Percentiles rank a stretch among this genome's conserved stretches.
Conservation (phyloP, 92 coral and sea anemone species). For the Actinernus sp. region DNA sequence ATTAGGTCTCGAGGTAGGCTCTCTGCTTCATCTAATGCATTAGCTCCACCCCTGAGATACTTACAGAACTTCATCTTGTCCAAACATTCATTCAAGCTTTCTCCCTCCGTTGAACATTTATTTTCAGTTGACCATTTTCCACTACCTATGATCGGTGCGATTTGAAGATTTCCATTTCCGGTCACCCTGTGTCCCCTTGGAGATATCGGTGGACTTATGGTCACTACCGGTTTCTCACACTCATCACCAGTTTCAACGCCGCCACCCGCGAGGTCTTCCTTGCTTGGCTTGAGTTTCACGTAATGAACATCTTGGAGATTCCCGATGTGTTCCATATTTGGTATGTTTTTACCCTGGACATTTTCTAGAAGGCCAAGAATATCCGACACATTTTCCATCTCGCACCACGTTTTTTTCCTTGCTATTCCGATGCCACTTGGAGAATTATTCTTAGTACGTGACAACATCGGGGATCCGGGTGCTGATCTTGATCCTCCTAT, state of each 20-base stretch:
- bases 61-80: slow-evolving; percentile 39
- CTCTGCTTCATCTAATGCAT: slow-evolving; percentile 8
- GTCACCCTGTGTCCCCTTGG: too few species aligned
- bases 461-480: slow-evolving; percentile 29
- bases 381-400: background rate
- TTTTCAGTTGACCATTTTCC: too few species aligned
- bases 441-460: slow-evolving; percentile 2
- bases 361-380: slow-evolving; percentile 5
- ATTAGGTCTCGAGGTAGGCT: slow-evolving; percentile 36
- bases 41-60: slow-evolving; percentile 26
- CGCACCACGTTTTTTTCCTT: background rate
- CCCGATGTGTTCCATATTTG: background rate
- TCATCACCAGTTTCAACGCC: background rate
- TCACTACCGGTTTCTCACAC: too few species aligned
- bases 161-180: too few species aligned
- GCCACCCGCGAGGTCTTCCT: background rate
- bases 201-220: too few species aligned
- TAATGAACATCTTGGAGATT: background rate
- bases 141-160: too few species aligned
- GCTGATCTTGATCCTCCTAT: slow-evolving; percentile 24
- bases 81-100: slow-evolving; percentile 11
- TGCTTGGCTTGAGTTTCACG: background rate
- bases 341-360: slow-evolving; percentile 1
- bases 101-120: too few species aligned
- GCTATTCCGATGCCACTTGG: background rate